phyloP scores from a whole-genome alignment of 64 coral and sea anemone species.

The Dendrophyllia cribrosa region DNA sequence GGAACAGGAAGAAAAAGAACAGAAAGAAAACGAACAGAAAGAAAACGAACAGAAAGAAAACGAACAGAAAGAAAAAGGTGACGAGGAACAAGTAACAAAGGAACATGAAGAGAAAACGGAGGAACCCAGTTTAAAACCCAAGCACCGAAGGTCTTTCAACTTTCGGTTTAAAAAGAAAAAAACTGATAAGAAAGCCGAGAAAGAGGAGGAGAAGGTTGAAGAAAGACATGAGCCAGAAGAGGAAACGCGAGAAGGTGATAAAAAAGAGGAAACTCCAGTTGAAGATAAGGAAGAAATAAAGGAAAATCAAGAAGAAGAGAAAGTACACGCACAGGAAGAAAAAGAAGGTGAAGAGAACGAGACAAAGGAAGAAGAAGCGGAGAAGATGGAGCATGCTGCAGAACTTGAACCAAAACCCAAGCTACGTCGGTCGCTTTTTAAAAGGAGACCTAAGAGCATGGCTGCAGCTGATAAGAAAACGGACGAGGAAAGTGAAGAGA shows the following conservation, averaged over 20 bases:
- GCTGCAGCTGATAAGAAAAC: conserved; percentile 40
- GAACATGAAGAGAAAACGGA: conserved; percentile 29
- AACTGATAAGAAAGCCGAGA: conserved; percentile 48
- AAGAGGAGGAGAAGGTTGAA: conserved; percentile 30
- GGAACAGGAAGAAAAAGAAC: not conserved
- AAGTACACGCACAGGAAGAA: not conserved
- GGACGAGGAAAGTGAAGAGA: conserved; percentile 24
- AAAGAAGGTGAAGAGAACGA: conserved; percentile 5
- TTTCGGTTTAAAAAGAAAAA: conserved; percentile 64
- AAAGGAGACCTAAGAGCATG: conserved; percentile 73
- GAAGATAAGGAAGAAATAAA: conserved; percentile 6
- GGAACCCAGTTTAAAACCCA: conserved; percentile 60
- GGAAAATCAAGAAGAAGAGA: not conserved
- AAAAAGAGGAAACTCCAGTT: not conserved
- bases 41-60: conserved; percentile 1
- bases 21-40: conserved; percentile 6
- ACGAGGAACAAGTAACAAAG: not conserved
- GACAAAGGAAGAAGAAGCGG: conserved; percentile 16
- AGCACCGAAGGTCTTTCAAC: conserved; percentile 70
- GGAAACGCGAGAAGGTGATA: conserved; percentile 28
- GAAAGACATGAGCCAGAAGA: conserved; percentile 49
- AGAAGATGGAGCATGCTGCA: conserved; percentile 44
- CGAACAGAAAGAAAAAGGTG: conserved; percentile 4
- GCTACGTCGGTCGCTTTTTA: conserved; percentile 34
- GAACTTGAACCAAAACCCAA: conserved; percentile 44